These are phyloP conservation scores for Caenorhabditis auriculariae DNA, from an alignment of 2,888 invertebrate genomes.

Conservation along the genomic window DNA sequence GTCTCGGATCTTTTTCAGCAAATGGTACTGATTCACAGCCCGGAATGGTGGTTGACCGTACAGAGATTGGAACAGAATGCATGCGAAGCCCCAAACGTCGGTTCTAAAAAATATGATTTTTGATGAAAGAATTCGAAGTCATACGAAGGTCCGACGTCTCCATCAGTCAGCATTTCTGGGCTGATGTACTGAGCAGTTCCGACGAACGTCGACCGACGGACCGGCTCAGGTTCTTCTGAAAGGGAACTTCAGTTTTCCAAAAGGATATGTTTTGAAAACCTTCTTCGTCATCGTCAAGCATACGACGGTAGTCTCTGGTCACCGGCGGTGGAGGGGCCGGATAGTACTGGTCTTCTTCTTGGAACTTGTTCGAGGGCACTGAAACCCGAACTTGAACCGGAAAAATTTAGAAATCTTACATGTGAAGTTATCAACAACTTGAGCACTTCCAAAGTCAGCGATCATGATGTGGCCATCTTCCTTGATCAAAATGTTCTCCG, in stretches of 20 bases:
- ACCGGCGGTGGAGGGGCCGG: conserved; percentile 9
- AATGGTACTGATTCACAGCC: conserved; percentile 85
- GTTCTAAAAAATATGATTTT: conserved; percentile 69
- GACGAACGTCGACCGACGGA: conserved; percentile 73
- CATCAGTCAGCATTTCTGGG: conserved; percentile 81
- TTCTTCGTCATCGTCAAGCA: conserved; percentile 10
- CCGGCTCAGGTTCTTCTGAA: conserved; percentile 11
- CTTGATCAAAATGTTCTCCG: conserved; percentile 92
- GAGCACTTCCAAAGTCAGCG: conserved; percentile 95
- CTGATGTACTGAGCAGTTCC: conserved; percentile 99
- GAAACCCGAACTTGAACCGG: conserved; percentile 4
- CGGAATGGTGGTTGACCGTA: conserved; percentile 89
- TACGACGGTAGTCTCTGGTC: not conserved
- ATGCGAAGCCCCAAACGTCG: conserved; percentile 93
- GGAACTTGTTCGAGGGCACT: conserved; percentile 14
- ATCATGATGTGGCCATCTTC: conserved; percentile 93
- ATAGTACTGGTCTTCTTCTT: conserved; percentile 10
- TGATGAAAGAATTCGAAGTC: too few relatives aligned
- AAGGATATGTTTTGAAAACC: too few relatives aligned
- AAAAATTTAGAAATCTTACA: not conserved
- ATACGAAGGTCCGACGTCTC: conserved; percentile 48
- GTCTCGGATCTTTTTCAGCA: conserved; percentile 88
- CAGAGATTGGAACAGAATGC: conserved; percentile 77
- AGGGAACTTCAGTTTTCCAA: not conserved
- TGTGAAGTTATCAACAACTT: conserved; percentile 16